Conservation (phyloP, 2,888 invertebrate species). For the Deilephila porcellus region DNA sequence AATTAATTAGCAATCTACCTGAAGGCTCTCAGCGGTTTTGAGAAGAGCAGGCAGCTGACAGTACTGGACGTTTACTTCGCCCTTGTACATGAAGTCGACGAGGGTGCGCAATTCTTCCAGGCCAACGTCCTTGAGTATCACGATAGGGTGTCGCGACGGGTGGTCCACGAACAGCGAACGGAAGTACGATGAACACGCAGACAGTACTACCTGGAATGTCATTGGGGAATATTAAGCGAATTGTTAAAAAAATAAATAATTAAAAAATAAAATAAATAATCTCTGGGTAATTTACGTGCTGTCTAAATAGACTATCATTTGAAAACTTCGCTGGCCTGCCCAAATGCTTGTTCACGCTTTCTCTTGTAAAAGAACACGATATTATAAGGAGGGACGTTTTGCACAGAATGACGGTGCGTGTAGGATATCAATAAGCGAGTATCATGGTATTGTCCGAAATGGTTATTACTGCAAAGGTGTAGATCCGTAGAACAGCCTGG, state of each 20-base stretch:
- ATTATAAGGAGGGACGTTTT: too few relatives aligned
- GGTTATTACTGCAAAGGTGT: too few relatives aligned
- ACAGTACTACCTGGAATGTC: constrained; percentile 91
- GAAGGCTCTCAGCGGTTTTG: constrained; percentile 96
- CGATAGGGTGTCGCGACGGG: constrained; percentile 96
- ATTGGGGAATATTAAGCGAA: not conserved
- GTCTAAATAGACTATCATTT: too few relatives aligned
- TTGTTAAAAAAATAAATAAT: too few relatives aligned
- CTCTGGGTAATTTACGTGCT: not conserved
- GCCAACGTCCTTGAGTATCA: constrained; percentile 97
- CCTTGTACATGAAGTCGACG: constrained; percentile 98
- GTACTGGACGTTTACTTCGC: constrained; percentile 97
- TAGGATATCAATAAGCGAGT: too few relatives aligned
- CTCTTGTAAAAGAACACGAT: too few relatives aligned
- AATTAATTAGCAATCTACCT: constrained; percentile 76
- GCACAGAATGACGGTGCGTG: too few relatives aligned
- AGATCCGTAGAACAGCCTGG: too few relatives aligned
- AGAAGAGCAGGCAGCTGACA: constrained; percentile 95
- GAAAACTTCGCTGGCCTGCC: too few relatives aligned
- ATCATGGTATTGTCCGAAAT: too few relatives aligned
- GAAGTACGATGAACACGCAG: constrained; percentile 98
- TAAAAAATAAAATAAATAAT: not conserved
- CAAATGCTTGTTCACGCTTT: too few relatives aligned
- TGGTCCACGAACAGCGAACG: constrained; percentile 96
- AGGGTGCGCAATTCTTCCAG: constrained; percentile 95